Base-by-base conservation (phyloP, 2,797 vertebrate species). In the Falco rusticolus region DNA sequence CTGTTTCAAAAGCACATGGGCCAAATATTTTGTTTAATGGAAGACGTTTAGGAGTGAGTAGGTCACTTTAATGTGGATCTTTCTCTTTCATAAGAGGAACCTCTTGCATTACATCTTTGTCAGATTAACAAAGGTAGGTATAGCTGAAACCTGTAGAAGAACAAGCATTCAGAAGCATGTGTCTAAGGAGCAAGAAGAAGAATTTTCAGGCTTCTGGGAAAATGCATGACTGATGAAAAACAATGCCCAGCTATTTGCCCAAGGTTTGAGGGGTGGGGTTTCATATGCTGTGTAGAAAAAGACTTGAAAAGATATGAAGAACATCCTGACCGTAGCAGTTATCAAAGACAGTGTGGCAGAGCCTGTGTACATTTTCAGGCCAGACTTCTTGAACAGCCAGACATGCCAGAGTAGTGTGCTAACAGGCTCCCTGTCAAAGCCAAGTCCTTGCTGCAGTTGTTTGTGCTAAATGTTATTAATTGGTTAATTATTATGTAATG, bases 281-380 rank as follows among this genome's bases (percentile, higher is more conserved):
- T 5, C 13, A 19, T 43, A 65, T 31, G 12, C 15, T 61, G 3
- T 34, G 29, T 26, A 72, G 33, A 7, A 24, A 72, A 68, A 75
- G 16, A 9, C 33, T 43, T 84, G 57, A 65, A 92, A 86, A 41
- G 16, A 25, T 57, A 9, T 28, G 33, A 81, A 60, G 56, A 77
- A 50, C 54, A 17, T 41, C 19, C 18, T 9, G 11, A 13, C 33
- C 33, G 4, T 3, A 61, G 20, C 26, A 88, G 15, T 63, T 77
- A 41, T 7, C 57, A 83, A 71, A 83, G 48, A 1, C 28, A n/a
- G 2, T 2, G 0, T 33, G 11, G 9, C 47, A 54, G 47, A 26
- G 4, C 45, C 63, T 37, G 12, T 8, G 14, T 74, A 11, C 5
- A 9, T 74, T 84, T 84, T 64, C 69, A 88, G 54, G n/a, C 51